Evolutionary conservation across 1,140 invertebrate species (phyloP).

Genomic region (Acromyrmex echinatior): DNA sequence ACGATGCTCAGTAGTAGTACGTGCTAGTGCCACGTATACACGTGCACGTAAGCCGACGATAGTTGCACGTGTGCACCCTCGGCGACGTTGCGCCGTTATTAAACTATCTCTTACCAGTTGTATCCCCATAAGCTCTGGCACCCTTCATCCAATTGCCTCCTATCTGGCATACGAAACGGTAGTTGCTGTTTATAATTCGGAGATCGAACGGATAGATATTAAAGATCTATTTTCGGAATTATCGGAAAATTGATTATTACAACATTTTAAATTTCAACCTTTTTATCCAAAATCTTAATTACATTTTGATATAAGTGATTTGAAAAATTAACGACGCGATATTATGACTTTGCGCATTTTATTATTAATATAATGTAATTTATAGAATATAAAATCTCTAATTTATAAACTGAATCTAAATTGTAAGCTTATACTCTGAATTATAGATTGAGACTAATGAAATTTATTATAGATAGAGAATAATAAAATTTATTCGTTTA

Average conservation of each 20-base stretch:
- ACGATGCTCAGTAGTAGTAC: conserved; percentile 10
- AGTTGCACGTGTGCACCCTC: conserved; percentile 64
- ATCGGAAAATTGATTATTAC: not conserved
- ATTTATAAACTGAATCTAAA: not conserved
- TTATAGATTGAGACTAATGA: not conserved
- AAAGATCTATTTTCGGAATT: not conserved
- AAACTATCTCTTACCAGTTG: conserved; percentile 85
- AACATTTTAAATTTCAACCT: not conserved
- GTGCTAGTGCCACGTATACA: conserved; percentile 53
- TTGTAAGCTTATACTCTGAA: too few relatives aligned
- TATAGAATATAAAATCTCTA: conserved; percentile 2
- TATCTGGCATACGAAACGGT: conserved; percentile 30
- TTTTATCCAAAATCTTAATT: not conserved
- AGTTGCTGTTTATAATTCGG: conserved; percentile 31
- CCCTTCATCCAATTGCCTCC: conserved; percentile 17
- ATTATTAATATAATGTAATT: not conserved
- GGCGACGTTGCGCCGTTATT: conserved; percentile 81
- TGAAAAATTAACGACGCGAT: not conserved
- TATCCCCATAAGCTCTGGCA: conserved; percentile 72
- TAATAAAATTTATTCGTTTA: not conserved
- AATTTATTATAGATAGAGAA: not conserved
- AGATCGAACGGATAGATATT: not conserved
- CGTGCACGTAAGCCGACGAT: conserved; percentile 73
- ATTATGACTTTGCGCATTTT: not conserved
- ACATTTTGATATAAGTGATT: not conserved